phyloP scores from a whole-genome alignment of 1,140 invertebrate species.

The Eumaeus atala region DNA sequence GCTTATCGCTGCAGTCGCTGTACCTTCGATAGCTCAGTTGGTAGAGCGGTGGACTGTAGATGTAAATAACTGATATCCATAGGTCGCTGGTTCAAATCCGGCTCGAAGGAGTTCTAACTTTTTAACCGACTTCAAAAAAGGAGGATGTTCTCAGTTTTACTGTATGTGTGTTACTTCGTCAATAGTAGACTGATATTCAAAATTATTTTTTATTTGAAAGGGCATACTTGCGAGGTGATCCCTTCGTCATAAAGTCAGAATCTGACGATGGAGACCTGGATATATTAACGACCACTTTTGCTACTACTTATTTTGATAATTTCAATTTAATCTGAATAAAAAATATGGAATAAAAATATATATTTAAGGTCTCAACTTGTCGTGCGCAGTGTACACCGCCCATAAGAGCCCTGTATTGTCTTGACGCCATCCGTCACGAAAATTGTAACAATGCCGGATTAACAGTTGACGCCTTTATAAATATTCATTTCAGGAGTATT shows the following conservation, averaged over 20 bases:
- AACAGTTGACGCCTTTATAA: slow-evolving; percentile 71
- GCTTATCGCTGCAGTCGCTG: no score
- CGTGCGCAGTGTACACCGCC: slow-evolving; percentile 39
- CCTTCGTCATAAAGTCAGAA: no score
- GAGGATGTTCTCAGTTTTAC: no score
- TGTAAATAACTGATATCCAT: slow-evolving; percentile 44
- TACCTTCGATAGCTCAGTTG: slow-evolving; percentile 71
- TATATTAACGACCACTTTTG: no score
- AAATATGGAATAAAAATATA: neutral
- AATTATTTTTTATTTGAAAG: no score
- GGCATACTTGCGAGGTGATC: no score
- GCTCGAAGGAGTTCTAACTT: slow-evolving; percentile 34
- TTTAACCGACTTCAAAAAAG: no score
- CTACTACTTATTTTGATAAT: no score
- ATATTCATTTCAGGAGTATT: slow-evolving; percentile 65
- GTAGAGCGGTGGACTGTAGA: slow-evolving; percentile 72
- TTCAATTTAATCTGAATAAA: no score
- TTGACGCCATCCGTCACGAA: slow-evolving; percentile 65
- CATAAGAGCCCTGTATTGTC: slow-evolving; percentile 56
- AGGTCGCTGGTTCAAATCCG: slow-evolving; percentile 72
- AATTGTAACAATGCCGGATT: slow-evolving; percentile 68
- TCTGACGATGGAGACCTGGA: no score
- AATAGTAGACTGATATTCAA: no score
- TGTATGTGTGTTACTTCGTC: no score
- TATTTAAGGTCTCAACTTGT: slow-evolving; percentile 12